Conservation (phyloP, 2,113 vertebrate genomes). For the Ochotona princeps region DNA sequence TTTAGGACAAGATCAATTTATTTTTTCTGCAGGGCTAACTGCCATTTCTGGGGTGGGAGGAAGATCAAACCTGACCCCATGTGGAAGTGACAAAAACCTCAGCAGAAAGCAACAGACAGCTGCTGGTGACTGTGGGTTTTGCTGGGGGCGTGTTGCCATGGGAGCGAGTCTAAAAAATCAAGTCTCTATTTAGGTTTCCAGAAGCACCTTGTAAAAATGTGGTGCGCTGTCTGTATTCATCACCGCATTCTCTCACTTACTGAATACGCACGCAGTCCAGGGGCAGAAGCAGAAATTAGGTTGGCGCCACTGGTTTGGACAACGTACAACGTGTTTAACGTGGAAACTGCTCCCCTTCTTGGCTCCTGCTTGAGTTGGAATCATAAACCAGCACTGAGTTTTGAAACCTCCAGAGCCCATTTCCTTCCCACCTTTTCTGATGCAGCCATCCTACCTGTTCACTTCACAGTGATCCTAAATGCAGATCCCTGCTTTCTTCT, state of each 20-base stretch:
- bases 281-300: conserved; percentile 45
- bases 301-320: not conserved
- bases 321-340: not conserved
- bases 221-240: not conserved
- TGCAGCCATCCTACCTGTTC: not conserved
- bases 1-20: not conserved
- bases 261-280: conserved; percentile 21
- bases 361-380: not conserved
- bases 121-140: not conserved
- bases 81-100: not conserved
- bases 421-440: fast-evolving
- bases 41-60: not conserved
- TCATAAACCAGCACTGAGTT: not conserved
- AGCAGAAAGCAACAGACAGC: conserved; percentile 21
- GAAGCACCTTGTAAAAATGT: conserved; percentile 36
- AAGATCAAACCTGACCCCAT: conserved; percentile 26
- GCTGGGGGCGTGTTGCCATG: not conserved
- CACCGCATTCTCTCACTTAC: not conserved
- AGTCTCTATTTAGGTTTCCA: conserved; percentile 36
- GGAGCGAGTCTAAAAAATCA: not conserved
- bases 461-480: not conserved
- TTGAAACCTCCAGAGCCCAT: not conserved
- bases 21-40: conserved; percentile 11
- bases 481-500: not conserved
- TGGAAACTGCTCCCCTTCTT: not conserved